These are phyloP conservation scores for Poeciliopsis occidentalis DNA, from an alignment of 2,113 vertebrate species.

Conservation along the genomic window DNA sequence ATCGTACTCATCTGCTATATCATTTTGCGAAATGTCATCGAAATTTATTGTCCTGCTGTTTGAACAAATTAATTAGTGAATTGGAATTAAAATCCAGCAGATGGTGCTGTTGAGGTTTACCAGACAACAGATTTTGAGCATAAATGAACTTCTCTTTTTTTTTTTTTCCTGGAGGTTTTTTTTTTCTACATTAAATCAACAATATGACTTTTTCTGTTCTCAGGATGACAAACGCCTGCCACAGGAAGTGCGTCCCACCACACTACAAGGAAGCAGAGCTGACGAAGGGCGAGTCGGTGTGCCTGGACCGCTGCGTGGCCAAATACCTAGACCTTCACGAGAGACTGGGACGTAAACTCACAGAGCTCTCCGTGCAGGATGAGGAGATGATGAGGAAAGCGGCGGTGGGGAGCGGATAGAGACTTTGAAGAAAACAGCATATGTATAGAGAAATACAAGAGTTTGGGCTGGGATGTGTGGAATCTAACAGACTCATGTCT, in stretches of 20 bases:
- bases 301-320: slow-evolving; percentile 95
- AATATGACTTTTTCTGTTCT: neutral
- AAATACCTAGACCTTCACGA: slow-evolving; percentile 98
- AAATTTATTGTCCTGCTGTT: neutral
- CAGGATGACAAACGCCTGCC: slow-evolving; percentile 97
- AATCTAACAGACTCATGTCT: slow-evolving; percentile 32
- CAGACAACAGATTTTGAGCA: neutral
- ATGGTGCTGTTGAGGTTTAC: slow-evolving; percentile 1
- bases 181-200: neutral
- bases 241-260: slow-evolving; percentile 94
- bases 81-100: slow-evolving; percentile 8
- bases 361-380: slow-evolving; percentile 93
- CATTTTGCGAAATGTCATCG: neutral
- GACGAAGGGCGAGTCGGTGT: slow-evolving; percentile 93
- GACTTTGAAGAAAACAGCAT: neutral
- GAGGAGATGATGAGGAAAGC: slow-evolving; percentile 92
- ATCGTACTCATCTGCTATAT: neutral
- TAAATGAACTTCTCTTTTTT: too few species aligned
- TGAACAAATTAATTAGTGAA: neutral
- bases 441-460: neutral
- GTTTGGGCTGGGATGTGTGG: slow-evolving; percentile 4
- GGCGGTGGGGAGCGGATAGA: slow-evolving; percentile 77
- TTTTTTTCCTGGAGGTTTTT: neutral
- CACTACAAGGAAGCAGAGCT: slow-evolving; percentile 95
- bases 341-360: slow-evolving; percentile 91